Evolutionary conservation across 2,888 invertebrate species (phyloP), one percentile per base, ranked within the genome.

Genomic region (Drepana falcataria): DNA sequence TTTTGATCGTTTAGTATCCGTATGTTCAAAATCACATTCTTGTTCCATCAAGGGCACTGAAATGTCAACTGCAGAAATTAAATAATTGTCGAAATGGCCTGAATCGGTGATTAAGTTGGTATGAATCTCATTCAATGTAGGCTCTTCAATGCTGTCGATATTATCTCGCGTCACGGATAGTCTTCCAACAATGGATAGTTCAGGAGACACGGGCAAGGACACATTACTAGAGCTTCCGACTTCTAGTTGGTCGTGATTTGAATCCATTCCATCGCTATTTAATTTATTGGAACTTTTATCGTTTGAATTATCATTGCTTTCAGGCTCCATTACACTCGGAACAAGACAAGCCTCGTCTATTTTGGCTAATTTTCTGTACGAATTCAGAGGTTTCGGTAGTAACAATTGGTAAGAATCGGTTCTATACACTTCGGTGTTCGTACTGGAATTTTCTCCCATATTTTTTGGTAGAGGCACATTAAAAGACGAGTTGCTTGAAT

Each of bases 161-260:
- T 74, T 56, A 40, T 79, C 81, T 66, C 79, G 82, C 51, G 68
- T 79, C 3, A 89, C 54, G 2, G 87, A 83, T 55, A 91, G 64
- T 55, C 84, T 85, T 74, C 89, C 89, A 2, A 90, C 89, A 6
- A 89, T 71, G 2, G 90, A 90, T 47, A 91, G 60, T 63, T 87
- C 89, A 2, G 90, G 90, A 33, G 90, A 91, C 35, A 78, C 59
- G 0, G 88, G 88, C 34, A 85, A 62, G 1, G 88, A 85, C 0
- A 84, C 57, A 55, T 71, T 85, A 59, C 85, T 89, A 0, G 85
- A 86, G 63, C 78, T 84, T 0, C 71, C 75, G 35, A 58, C 58
- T 21, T 68, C 65, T 34, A 58, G 60, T 21, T 57, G 59, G 2
- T 52, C 57, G 35, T 53, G 59, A 48, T 51, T 56, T 49, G 51